Evolutionary conservation across 2,888 invertebrate species (phyloP), one percentile per base, ranked within the genome.

Genomic region (Cephus pygmeus): DNA sequence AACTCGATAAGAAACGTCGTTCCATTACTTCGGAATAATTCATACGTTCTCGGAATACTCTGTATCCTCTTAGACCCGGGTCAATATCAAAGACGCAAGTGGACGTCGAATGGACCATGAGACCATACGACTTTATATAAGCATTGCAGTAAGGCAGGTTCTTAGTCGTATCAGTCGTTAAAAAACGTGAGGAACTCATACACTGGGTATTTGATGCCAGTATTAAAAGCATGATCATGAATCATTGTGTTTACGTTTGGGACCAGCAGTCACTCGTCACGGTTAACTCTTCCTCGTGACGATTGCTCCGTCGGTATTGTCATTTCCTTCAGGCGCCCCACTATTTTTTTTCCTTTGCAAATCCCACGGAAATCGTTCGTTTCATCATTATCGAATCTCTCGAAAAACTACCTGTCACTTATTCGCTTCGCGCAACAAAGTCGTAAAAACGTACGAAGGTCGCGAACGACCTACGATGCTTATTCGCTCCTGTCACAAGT

Each of bases 1-100:
- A 78, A 80, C 79, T 81, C 77, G 76, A 77, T 81, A 82, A 81
- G 78, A 82, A 80, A 81, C 77, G 23, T 80, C 77, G 78, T 77
- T 36, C 69, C 77, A 71, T 75, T 56, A 23, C 75, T 79, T 68
- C 77, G 69, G 75, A 75, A 81, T 83, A 82, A 83, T 80, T 80
- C 79, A 79, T 74, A 79, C 77, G 73, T 56, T 56, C 56, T 56
- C 23, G 23, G 56, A 23, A 56, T 23, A 23, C 1, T 56, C 9
- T 56, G 56, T 56, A 56, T 56, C 23, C 56, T 56, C 23, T 9
- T 23, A 1, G 56, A 56, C 56, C 56, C 56, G 56, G 56, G 23
- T 56, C 23, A 23, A 56, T 23, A 23, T 56, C 2, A 9, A 56
- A 56, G 23, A 56, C 4, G 9, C 23, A 56, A 56, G 9, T 23